Evolutionary conservation across 1,140 invertebrate species (phyloP).

Genomic region (Macrobrachium nipponense): DNA sequence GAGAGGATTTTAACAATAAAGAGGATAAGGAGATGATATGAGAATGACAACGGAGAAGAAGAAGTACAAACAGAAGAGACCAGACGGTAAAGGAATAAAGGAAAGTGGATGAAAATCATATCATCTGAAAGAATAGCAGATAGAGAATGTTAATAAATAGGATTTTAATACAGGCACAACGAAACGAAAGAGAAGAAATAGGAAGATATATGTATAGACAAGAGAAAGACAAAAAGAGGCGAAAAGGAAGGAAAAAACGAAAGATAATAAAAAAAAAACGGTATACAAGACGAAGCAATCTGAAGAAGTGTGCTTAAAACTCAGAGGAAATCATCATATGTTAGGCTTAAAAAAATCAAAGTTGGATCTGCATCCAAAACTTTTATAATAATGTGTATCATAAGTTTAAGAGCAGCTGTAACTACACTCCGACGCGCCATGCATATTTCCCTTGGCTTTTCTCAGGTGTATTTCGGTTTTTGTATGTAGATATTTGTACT

Average conservation of each 20-base stretch:
- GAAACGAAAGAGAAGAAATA: not conserved
- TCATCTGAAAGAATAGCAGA: not conserved
- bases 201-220: not conserved
- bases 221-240: not conserved
- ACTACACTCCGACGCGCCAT: too few relatives aligned
- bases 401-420: too few relatives aligned
- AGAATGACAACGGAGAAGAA: not conserved
- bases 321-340: too few relatives aligned
- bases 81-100: not conserved
- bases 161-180: too few relatives aligned
- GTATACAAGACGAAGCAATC: too few relatives aligned
- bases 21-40: not conserved
- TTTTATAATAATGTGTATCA: too few relatives aligned
- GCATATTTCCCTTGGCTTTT: too few relatives aligned
- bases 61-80: not conserved
- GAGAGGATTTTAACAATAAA: not conserved
- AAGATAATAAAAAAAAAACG: not conserved
- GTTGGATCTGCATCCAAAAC: too few relatives aligned
- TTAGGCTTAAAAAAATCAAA: too few relatives aligned
- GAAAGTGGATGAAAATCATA: not conserved
- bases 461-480: too few relatives aligned
- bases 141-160: not conserved
- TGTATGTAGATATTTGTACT: too few relatives aligned
- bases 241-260: not conserved
- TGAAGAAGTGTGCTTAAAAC: not conserved